phyloP scores from a whole-genome alignment of 1,140 invertebrate species.

The Hestina assimilis region DNA sequence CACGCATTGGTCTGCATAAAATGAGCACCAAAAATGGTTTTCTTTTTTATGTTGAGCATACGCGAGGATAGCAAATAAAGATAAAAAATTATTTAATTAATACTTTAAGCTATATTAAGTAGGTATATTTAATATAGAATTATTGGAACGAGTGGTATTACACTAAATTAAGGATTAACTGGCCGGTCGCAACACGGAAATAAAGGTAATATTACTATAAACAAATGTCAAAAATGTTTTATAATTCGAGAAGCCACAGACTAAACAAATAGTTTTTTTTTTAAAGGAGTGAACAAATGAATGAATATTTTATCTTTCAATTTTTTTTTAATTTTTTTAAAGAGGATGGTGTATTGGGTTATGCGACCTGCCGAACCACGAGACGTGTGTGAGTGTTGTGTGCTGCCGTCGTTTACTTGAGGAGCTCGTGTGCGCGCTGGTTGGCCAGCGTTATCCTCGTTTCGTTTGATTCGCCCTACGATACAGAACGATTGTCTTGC shows the following conservation, averaged over 20 bases:
- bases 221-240: not conserved
- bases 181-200: conserved; percentile 1
- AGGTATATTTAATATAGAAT: conserved; percentile 4
- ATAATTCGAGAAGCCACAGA: not conserved
- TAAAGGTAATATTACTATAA: not conserved
- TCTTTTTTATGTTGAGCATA: conserved; percentile 25
- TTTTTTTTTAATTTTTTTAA: not conserved
- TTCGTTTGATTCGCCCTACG: conserved; percentile 85
- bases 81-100: not conserved
- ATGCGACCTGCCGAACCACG: conserved; percentile 54
- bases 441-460: conserved; percentile 91
- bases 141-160: not conserved
- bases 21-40: conserved; percentile 23
- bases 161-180: conserved; percentile 1
- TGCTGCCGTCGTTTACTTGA: conserved; percentile 83
- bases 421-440: conserved; percentile 89
- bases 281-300: not conserved
- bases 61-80: conserved; percentile 19
- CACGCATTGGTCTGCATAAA: conserved; percentile 22
- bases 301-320: not conserved
- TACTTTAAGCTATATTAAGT: conserved; percentile 5
- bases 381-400: conserved; percentile 58
- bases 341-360: not conserved
- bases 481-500: conserved; percentile 63
- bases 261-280: not conserved